Evolutionary conservation across 2,113 vertebrate species (phyloP), one percentile per base, ranked within the genome.

Genomic region (Trogon surrucura): DNA sequence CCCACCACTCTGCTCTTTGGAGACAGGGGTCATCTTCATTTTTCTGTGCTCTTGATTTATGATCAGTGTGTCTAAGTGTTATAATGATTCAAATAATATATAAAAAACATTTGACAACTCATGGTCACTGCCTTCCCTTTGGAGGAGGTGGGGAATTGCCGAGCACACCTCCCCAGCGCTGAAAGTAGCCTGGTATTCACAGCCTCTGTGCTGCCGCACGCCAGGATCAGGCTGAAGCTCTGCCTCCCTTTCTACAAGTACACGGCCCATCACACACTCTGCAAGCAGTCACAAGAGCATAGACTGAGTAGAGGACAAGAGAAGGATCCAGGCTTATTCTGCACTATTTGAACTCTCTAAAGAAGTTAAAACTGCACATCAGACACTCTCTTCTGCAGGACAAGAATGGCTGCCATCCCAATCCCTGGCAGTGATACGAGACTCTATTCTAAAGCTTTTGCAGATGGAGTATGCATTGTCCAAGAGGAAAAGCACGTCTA

Each of bases 21-120:
- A 91, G 65, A 74, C 84, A 53, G 44, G 22, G 94, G 94, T 95
- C 96, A 95, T 91, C 91, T 87, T 84, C 89, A 89, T 95, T 95
- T 72, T 81, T 87, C 86, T 79, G 34, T 72, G 91, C 57, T 87
- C 84, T 72, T 93, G 94, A 96, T 96, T 93, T 93, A 97, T 18
- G 73, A 66, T 34, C 57, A 61, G 34, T 5, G 57, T 85, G 93
- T 87, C 89, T 57, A 91, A 96, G 70, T 82, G 89, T 92, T 75
- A 48, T 41, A 86, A 92, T 81, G 86, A 92, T 81, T 95, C 95
- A 95, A 95, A 85, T 67, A 86, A 89, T 72, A 94, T 27, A 79
- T 64, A 91, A 88, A 85, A 41, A 86, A 51, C 38, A 48, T 89
- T 21, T 61, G 95, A 87, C 77, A 95, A 89, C 80, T 74, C 83